phyloP scores from a whole-genome alignment of 2,797 vertebrate species.

The Xenentodon cancila region DNA sequence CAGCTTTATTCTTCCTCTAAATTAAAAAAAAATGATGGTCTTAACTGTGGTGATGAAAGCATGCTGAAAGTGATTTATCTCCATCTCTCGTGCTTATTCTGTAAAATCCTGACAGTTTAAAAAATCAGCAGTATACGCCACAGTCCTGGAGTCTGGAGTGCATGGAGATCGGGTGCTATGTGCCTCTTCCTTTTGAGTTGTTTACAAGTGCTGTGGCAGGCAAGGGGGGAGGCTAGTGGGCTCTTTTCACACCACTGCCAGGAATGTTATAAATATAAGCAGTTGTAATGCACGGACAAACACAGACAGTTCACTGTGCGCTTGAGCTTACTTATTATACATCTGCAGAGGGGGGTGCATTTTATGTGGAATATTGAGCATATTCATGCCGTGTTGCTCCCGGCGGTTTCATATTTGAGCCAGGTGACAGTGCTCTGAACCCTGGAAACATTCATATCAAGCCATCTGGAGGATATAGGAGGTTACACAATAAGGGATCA shows the following conservation, averaged over 20 bases:
- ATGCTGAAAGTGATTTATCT: constrained; percentile 18
- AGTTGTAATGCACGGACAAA: constrained; percentile 45
- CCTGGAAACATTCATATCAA: constrained; percentile 52
- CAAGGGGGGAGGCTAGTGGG: constrained; percentile 40
- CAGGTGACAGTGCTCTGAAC: constrained; percentile 51
- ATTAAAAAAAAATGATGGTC: constrained; percentile 23
- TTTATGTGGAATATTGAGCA: constrained; percentile 41
- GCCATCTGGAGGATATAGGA: constrained; percentile 64
- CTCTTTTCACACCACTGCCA: constrained; percentile 58
- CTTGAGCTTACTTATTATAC: constrained; percentile 5
- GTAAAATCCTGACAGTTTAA: constrained; percentile 19
- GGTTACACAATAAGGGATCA: constrained; percentile 73
- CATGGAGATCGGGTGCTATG: too few species aligned
- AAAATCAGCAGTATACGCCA: constrained; percentile 1
- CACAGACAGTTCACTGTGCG: constrained; percentile 23
- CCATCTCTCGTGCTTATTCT: constrained; percentile 13
- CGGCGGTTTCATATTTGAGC: constrained; percentile 45
- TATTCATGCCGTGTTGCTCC: constrained; percentile 40
- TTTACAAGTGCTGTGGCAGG: constrained; percentile 64
- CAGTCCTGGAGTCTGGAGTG: not conserved
- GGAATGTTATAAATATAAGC: constrained; percentile 75
- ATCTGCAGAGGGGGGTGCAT: constrained; percentile 16
- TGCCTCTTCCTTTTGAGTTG: constrained; percentile 46
- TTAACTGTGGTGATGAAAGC: constrained; percentile 27
- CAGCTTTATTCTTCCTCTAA: constrained; percentile 44